Evolutionary conservation across 2,113 vertebrate species (phyloP).

Genomic region (Sorex fumeus): DNA sequence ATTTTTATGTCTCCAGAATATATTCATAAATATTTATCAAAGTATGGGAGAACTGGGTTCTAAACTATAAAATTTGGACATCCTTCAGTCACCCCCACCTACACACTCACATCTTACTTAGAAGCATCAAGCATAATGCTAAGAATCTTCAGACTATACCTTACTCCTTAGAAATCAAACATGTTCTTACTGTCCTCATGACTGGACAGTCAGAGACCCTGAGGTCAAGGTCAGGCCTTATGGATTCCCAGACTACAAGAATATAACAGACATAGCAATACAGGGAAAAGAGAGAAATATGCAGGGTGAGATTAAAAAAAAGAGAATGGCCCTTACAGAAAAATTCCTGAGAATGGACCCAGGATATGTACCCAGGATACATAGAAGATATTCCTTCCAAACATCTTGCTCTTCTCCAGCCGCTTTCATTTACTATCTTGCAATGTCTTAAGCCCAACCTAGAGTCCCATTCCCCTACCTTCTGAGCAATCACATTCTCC

Average conservation of each 20-base stretch:
- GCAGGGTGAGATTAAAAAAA: too few relatives aligned
- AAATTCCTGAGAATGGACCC: too few relatives aligned
- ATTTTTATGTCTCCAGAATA: neutral
- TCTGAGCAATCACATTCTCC: neutral
- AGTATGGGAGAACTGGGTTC: neutral
- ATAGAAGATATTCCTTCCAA: too few relatives aligned
- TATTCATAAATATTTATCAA: conserved; percentile 6
- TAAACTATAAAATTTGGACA: neutral
- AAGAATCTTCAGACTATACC: neutral
- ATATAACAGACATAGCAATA: neutral
- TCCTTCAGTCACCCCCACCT: too few relatives aligned
- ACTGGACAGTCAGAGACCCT: neutral
- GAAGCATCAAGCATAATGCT: neutral
- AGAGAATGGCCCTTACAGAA: too few relatives aligned
- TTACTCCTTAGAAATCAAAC: neutral
- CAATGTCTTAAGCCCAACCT: too few relatives aligned
- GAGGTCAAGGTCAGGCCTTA: conserved; percentile 1
- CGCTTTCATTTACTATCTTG: too few relatives aligned
- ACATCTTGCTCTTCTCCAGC: too few relatives aligned
- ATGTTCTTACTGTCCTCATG: conserved; percentile 11
- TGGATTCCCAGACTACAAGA: neutral
- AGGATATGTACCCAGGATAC: too few relatives aligned
- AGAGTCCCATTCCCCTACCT: neutral
- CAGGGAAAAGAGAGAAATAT: too few relatives aligned
- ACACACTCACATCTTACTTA: too few relatives aligned